Base-by-base conservation (phyloP, 2,113 vertebrate species). In the Oreotrochilus melanogaster region DNA sequence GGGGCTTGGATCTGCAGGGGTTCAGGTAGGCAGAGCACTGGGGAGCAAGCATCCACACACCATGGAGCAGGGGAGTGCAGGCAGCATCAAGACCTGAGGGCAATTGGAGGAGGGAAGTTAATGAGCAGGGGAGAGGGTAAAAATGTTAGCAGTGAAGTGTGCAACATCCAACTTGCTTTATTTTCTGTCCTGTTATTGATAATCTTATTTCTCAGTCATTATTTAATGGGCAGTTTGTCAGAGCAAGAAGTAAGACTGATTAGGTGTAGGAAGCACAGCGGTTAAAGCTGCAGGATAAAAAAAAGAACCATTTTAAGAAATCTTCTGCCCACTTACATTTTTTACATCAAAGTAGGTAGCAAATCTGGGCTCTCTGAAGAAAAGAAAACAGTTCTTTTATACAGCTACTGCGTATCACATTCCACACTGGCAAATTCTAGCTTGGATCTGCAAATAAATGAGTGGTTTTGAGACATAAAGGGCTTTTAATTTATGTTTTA, bases 131-230 rank as follows among this genome's bases (percentile, higher is more conserved):
- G 14, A 78, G 42, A 91, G 62, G 71, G 21, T 69, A 65, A 70
- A 92, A 93, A 83, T 54, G 66, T 92, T 74, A 86, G 71, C 85
- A 73, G 30, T 31, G 51, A 86, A 83, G 78, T 88, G 51, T 78
- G 73, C 78, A 89, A 37, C 54, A 78, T 72, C 66, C 42, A 62
- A 24, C 66, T 89, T 75, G 65, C 72, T 95, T 93, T 91, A 74
- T 95, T 95, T 95, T 87, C 78, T 89, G 54, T 79, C 66, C 33
- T 73, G 64, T 58, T 96, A 91, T 73, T 85, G 81, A 86, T 71
- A 82, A 30, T 51, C 47, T 81, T 95, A 62, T 92, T 95, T 95
- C 75, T 91, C 89, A 73, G 71, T 30, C 84, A 66, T 94, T 95
- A 61, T 89, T 89, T 87, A 95, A 88, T 86, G 66, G 66, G 66